Percentiles rank a stretch among this genome's conserved stretches.
Evolutionary conservation across 1,140 invertebrate species (phyloP).

Genomic region (silkworm (Bombyx mori)): ASM3026992v2 NC_085109.1:11288001-11288500

Average conservation of each 20-base stretch:
- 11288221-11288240: conserved; percentile 70
- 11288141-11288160: conserved; percentile 62
- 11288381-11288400: too few relatives aligned
- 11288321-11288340: too few relatives aligned
- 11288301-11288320: conserved; percentile 17
- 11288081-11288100: conserved; percentile 67
- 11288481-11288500: too few relatives aligned
- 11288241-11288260: conserved; percentile 70
- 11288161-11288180: conserved; percentile 30
- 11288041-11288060: conserved; percentile 50
- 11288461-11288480: too few relatives aligned
- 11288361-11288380: too few relatives aligned
- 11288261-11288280: conserved; percentile 38
- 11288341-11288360: too few relatives aligned
- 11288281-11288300: conserved; percentile 22
- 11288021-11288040: conserved; percentile 32
- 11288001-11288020: conserved; percentile 21
- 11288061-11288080: conserved; percentile 67
- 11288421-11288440: too few relatives aligned
- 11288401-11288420: too few relatives aligned
- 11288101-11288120: conserved; percentile 59
- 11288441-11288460: too few relatives aligned
- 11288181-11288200: conserved; percentile 14
- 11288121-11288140: conserved; percentile 67
- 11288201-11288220: conserved; percentile 69